Percentiles rank a stretch among this genome's conserved stretches.
Conservation (phyloP, 2,888 invertebrate species). For the Acronicta aceris region DNA sequence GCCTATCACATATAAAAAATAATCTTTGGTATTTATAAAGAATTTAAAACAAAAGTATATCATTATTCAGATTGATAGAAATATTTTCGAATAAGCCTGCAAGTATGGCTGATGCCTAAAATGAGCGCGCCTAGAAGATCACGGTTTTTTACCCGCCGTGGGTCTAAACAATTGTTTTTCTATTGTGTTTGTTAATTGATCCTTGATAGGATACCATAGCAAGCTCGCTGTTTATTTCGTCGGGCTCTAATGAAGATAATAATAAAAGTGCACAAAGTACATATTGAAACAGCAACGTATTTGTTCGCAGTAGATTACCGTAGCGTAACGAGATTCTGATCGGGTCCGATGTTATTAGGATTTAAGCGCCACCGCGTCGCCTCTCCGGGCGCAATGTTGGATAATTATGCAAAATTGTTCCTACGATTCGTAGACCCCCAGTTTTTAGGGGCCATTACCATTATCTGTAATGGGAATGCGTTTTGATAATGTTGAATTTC, state of each 20-base stretch:
- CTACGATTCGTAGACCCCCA: slow-evolving; percentile 85
- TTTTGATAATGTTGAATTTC: slow-evolving; percentile 86
- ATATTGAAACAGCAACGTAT: slow-evolving; percentile 73
- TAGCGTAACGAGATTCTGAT: slow-evolving; percentile 85
- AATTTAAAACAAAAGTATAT: too few relatives aligned
- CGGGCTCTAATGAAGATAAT: slow-evolving; percentile 43
- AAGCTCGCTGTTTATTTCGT: slow-evolving; percentile 15
- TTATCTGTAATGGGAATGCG: slow-evolving; percentile 86
- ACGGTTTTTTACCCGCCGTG: too few relatives aligned
- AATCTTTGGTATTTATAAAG: too few relatives aligned
- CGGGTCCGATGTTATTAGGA: slow-evolving; percentile 85
- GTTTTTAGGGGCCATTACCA: slow-evolving; percentile 86
- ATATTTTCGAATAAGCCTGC: not conserved
- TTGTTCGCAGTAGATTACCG: slow-evolving; percentile 81
- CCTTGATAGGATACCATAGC: not conserved
- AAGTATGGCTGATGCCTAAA: not conserved
- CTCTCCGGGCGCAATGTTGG: slow-evolving; percentile 73
- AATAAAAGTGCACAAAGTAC: slow-evolving; percentile 56
- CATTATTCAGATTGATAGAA: too few relatives aligned
- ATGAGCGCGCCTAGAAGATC: too few relatives aligned
- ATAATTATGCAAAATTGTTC: slow-evolving; percentile 89
- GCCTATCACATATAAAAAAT: too few relatives aligned
- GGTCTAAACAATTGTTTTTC: too few relatives aligned
- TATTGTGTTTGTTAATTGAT: too few relatives aligned
- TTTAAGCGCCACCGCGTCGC: slow-evolving; percentile 82